These are phyloP conservation scores for Rotaria macrura DNA, from an alignment of 2,888 invertebrate species.

Conservation along the genomic window DNA sequence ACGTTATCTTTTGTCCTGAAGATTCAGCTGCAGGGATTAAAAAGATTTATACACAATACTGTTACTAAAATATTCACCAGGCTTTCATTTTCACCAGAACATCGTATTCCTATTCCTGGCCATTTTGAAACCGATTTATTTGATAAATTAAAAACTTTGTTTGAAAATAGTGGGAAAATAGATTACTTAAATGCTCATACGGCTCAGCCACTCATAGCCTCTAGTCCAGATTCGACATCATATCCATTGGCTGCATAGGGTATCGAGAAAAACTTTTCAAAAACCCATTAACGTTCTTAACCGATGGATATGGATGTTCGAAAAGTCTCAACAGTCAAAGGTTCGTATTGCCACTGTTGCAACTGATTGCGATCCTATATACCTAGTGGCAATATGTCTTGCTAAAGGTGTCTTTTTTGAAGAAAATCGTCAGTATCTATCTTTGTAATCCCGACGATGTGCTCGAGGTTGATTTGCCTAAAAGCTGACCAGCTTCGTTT, in stretches of 20 bases:
- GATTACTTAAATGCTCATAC: not conserved
- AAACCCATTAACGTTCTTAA: not conserved
- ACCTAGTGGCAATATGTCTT: not conserved
- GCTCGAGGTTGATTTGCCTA: not conserved
- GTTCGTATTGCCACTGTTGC: not conserved
- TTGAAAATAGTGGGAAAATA: not conserved
- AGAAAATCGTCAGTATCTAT: not conserved
- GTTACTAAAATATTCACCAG: not conserved
- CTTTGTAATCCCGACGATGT: not conserved
- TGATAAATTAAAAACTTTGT: not conserved
- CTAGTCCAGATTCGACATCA: not conserved
- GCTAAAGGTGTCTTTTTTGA: not conserved
- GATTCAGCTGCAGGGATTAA: not conserved
- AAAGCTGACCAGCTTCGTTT: not conserved
- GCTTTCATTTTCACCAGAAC: not conserved
- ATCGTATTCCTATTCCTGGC: not conserved
- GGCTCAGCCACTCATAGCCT: not conserved
- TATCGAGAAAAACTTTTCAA: not conserved
- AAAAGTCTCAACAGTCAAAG: not conserved
- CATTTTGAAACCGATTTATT: not conserved
- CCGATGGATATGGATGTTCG: not conserved
- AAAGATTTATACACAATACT: not conserved
- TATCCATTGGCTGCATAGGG: not conserved
- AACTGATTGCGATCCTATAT: not conserved
- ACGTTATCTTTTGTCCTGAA: not conserved